A percentile compares a stretch with the other conserved stretches of the same genome.
phyloP scores from a whole-genome alignment of 2,888 invertebrate genomes.

The Xanthorhoe spadicearia region DNA sequence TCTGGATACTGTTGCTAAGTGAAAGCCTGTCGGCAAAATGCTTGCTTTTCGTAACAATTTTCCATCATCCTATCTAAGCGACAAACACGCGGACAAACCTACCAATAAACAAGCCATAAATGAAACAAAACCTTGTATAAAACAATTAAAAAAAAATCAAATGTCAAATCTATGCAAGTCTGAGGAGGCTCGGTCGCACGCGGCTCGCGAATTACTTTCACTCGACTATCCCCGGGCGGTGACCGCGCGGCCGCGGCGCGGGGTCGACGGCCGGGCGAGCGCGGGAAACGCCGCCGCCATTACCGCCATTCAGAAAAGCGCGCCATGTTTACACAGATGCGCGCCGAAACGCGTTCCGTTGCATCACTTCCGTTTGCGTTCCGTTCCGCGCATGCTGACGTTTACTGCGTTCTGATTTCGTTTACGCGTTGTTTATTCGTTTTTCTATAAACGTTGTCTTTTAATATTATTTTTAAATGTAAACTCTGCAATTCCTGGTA shows the following conservation, averaged over 20 bases:
- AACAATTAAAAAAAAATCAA: conserved; percentile 36
- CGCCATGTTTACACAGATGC: conserved; percentile 84
- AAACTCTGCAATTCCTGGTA: neutral
- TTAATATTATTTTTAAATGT: neutral
- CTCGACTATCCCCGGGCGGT: conserved; percentile 81
- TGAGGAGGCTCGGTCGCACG: conserved; percentile 72
- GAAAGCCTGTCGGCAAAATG: neutral
- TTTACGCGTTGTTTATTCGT: conserved; percentile 52
- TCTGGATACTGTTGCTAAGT: conserved; percentile 1
- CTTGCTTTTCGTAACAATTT: neutral
- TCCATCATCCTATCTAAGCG: conserved; percentile 5
- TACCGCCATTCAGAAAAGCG: conserved; percentile 81
- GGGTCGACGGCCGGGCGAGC: conserved; percentile 78
- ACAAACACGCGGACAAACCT: neutral
- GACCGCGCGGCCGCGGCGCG: conserved; percentile 78
- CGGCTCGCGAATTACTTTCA: conserved; percentile 84
- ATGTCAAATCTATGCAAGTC: conserved; percentile 37
- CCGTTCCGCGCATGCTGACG: conserved; percentile 71
- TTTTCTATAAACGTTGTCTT: conserved; percentile 18
- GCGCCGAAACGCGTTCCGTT: conserved; percentile 81
- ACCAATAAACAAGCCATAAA: conserved; percentile 3
- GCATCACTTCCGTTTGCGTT: conserved; percentile 83
- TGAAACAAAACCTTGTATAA: conserved; percentile 11
- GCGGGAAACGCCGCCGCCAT: conserved; percentile 76
- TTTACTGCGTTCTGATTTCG: conserved; percentile 70